Evolutionary conservation across 2,113 vertebrate species (phyloP).

Genomic region (Heterotis niloticus): DNA sequence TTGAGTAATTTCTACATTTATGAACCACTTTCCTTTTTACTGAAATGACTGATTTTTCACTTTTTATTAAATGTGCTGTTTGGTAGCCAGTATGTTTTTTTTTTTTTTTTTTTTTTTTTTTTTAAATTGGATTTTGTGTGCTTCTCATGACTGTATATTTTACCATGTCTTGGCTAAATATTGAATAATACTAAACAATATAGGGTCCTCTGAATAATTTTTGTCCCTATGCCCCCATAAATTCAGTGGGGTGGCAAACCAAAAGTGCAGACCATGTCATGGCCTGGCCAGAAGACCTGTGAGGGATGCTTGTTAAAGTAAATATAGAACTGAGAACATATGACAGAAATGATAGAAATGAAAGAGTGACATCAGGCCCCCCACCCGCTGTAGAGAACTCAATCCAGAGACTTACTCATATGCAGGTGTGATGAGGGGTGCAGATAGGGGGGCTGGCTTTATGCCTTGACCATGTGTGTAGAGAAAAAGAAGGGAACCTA

Average conservation of each 20-base stretch:
- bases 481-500: not conserved
- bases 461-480: too few relatives aligned
- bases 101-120: too few relatives aligned
- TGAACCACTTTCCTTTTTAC: too few relatives aligned
- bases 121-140: too few relatives aligned
- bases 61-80: too few relatives aligned
- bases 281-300: too few relatives aligned
- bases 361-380: not conserved
- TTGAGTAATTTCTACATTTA: too few relatives aligned
- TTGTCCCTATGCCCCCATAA: not conserved
- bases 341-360: not conserved
- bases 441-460: not conserved
- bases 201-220: not conserved
- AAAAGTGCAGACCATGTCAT: not conserved
- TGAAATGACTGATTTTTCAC: too few relatives aligned
- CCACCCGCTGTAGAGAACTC: not conserved
- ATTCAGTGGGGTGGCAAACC: not conserved
- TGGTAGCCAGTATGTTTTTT: too few relatives aligned
- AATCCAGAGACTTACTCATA: conserved; percentile 7
- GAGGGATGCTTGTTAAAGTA: too few relatives aligned
- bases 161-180: not conserved
- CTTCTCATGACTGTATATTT: conserved; percentile 33
- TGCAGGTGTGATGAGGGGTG: not conserved
- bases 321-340: too few relatives aligned
- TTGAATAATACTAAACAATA: not conserved